Conservation (phyloP, 2,113 vertebrate species). For the Neolamprologus modestus region DNA sequence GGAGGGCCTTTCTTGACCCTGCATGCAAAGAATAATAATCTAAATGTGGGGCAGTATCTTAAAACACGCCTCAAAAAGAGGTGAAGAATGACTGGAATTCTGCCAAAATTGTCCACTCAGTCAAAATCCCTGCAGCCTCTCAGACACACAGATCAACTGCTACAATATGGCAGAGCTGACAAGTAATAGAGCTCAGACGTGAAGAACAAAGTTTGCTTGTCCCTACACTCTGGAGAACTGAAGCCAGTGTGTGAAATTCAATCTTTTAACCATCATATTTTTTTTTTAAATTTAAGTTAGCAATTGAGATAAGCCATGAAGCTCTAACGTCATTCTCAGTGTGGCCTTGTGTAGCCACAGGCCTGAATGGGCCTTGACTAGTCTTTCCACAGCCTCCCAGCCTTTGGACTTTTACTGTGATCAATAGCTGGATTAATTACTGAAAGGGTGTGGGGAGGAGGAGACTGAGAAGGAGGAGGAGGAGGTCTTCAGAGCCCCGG, state of each 20-base stretch:
- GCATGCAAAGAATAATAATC: slow-evolving; percentile 31
- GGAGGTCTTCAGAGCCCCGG: slow-evolving; percentile 53
- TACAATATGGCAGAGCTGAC: neutral
- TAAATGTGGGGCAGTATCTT: slow-evolving; percentile 8
- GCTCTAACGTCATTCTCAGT: neutral
- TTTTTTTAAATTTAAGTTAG: neutral
- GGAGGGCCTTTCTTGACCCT: neutral
- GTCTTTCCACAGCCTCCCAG: slow-evolving; percentile 39
- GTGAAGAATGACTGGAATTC: slow-evolving; percentile 31
- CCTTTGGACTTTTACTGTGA: slow-evolving; percentile 63
- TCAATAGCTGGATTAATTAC: slow-evolving; percentile 78
- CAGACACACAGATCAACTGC: neutral
- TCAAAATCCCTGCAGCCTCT: neutral
- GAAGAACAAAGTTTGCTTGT: neutral
- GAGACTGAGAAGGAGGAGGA: slow-evolving; percentile 13
- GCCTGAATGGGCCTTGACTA: slow-evolving; percentile 29
- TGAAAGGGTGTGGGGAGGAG: slow-evolving; percentile 46
- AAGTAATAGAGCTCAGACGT: neutral
- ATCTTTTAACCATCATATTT: neutral
- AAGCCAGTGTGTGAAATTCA: neutral
- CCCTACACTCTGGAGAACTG: neutral
- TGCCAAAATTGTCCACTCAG: neutral
- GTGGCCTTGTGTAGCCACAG: neutral
- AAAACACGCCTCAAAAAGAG: slow-evolving; percentile 15
- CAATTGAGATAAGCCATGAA: neutral